Conservation (phyloP, 1,140 invertebrate genomes). For the Drosophila pseudoobscura region DNA sequence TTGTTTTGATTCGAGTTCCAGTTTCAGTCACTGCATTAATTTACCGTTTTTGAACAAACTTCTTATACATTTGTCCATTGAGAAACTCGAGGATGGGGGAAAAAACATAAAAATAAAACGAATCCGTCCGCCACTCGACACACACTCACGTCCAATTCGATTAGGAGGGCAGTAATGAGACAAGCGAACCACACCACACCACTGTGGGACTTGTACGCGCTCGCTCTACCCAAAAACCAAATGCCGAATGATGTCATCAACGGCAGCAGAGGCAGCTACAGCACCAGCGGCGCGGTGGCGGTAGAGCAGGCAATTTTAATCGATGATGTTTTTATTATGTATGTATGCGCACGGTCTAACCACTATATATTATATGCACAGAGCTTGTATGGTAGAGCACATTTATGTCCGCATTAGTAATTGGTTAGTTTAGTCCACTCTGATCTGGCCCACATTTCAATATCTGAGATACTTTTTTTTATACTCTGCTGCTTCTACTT, state of each 20-base stretch:
- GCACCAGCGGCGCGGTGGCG: conserved; percentile 38
- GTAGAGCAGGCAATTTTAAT: conserved; percentile 73
- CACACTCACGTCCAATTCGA: conserved; percentile 56
- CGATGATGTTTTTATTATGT: conserved; percentile 74
- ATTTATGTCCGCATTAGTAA: conserved; percentile 2
- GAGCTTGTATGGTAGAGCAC: conserved; percentile 1
- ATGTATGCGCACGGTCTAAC: conserved; percentile 9
- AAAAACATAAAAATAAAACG: conserved; percentile 12
- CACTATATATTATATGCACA: conserved; percentile 4
- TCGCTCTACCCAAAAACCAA: conserved; percentile 63
- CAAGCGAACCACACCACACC: conserved; percentile 27
- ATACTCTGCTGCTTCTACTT: conserved; percentile 26
- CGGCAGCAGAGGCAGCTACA: conserved; percentile 44
- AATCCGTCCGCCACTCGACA: conserved; percentile 26
- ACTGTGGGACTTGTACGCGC: conserved; percentile 28
- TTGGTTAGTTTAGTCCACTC: conserved; percentile 14
- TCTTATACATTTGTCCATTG: no score
- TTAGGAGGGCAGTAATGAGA: conserved; percentile 46
- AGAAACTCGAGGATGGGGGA: not conserved
- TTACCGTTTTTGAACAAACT: conserved; percentile 6
- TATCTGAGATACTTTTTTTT: conserved; percentile 67
- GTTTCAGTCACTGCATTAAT: not conserved
- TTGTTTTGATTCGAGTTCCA: not conserved
- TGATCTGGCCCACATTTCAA: conserved; percentile 58
- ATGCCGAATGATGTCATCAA: conserved; percentile 73